Evolutionary conservation across 2,113 vertebrate genomes (phyloP).

Genomic region (Scatophagus argus): DNA sequence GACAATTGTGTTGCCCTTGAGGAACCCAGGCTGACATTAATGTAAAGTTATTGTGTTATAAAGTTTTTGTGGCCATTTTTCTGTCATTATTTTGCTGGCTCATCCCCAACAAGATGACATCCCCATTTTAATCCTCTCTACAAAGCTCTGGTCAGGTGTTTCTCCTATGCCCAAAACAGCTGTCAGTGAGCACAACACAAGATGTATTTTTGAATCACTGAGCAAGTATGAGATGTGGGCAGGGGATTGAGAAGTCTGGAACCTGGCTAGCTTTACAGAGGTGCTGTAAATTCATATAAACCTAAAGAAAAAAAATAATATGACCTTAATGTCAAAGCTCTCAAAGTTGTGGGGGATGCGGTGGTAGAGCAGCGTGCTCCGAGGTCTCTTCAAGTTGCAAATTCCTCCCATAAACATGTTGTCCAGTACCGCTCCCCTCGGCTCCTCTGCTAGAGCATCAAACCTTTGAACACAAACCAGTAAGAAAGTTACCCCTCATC

Average conservation of each 20-base stretch:
- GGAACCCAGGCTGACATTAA: not conserved
- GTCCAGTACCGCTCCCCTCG: constrained; percentile 87
- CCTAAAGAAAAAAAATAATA: not conserved
- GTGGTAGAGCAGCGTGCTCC: constrained; percentile 79
- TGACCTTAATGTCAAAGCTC: constrained; percentile 88
- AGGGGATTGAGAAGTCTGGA: not conserved
- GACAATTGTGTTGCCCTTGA: not conserved
- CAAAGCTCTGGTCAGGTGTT: not conserved
- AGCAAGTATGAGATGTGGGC: no score
- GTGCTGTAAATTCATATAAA: not conserved
- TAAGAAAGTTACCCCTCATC: not conserved
- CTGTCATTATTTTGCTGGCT: not conserved
- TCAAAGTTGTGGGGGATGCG: constrained; percentile 89
- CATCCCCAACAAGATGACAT: not conserved
- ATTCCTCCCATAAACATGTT: constrained; percentile 89
- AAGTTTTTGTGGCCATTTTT: not conserved
- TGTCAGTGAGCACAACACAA: not conserved
- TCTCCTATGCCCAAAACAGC: no score
- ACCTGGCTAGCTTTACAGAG: not conserved
- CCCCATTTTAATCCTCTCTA: not conserved
- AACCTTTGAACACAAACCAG: constrained; percentile 80
- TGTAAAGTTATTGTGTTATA: no score
- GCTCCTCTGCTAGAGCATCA: constrained; percentile 87
- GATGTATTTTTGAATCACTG: not conserved
- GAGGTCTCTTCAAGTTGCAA: constrained; percentile 83